These are phyloP conservation scores for Gadopsis marmoratus DNA, from an alignment of 2,797 vertebrate species.

Conservation along the genomic window DNA sequence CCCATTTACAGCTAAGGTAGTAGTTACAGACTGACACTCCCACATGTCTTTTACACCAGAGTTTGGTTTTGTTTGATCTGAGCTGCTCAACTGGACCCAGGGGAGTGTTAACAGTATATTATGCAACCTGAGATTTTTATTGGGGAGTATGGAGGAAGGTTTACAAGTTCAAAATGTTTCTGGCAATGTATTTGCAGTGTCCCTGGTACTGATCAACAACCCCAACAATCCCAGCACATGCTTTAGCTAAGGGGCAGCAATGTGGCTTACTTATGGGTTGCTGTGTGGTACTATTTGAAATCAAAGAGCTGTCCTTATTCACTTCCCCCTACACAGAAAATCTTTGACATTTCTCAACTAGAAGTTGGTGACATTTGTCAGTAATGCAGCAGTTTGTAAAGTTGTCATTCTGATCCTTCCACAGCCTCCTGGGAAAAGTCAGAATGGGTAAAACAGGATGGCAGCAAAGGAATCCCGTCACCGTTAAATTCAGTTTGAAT, in stretches of 20 bases:
- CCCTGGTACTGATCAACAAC: slow-evolving; percentile 8
- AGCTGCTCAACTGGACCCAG: slow-evolving; percentile 40
- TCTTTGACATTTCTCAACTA: not conserved
- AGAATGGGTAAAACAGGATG: not conserved
- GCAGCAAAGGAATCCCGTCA: not conserved
- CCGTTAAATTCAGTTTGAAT: slow-evolving; percentile 15
- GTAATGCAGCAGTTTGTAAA: not conserved
- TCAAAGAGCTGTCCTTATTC: not conserved
- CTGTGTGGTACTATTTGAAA: not conserved
- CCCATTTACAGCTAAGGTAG: slow-evolving; percentile 9
- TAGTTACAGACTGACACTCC: slow-evolving; percentile 27
- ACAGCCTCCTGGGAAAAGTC: not conserved
- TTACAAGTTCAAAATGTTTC: not conserved
- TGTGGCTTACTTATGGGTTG: not conserved
- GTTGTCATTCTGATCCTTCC: not conserved
- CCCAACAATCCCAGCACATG: not conserved
- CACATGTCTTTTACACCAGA: slow-evolving; percentile 19
- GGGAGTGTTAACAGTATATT: slow-evolving; percentile 23
- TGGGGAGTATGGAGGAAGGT: slow-evolving; percentile 14
- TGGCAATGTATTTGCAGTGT: slow-evolving; percentile 3
- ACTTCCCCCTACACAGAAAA: not conserved
- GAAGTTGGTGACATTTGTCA: not conserved
- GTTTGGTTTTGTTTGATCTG: slow-evolving; percentile 8
- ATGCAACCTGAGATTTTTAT: slow-evolving; percentile 20
- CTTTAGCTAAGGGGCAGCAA: not conserved